These are phyloP conservation scores for Amblyraja radiata DNA, from an alignment of 2,797 vertebrate genomes.

Conservation along the genomic window DNA sequence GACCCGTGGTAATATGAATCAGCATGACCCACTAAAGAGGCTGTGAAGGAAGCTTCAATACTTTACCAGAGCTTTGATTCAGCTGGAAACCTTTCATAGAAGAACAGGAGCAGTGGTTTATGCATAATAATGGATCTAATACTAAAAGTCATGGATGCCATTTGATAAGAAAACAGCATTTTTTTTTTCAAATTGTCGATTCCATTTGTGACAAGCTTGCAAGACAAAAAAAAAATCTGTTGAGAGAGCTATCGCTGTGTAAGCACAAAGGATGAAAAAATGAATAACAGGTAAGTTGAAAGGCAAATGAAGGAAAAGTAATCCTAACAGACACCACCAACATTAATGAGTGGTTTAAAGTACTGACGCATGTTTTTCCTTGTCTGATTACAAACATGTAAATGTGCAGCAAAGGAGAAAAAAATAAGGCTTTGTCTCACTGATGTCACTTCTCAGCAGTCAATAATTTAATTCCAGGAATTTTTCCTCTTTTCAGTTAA, in stretches of 20 bases:
- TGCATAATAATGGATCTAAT: neutral
- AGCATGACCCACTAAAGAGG: neutral
- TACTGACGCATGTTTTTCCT: neutral
- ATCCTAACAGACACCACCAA: too few relatives aligned
- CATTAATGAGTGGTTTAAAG: neutral
- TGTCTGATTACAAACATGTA: neutral
- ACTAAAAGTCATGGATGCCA: neutral
- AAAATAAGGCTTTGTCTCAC: conserved; percentile 23
- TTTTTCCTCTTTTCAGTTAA: neutral
- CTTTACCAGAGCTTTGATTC: neutral
- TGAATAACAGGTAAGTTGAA: neutral
- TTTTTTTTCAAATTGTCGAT: neutral
- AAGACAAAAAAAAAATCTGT: neutral
- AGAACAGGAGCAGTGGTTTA: neutral
- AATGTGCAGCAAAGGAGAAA: neutral
- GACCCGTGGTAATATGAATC: neutral
- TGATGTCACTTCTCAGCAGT: neutral
- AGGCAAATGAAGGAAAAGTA: neutral
- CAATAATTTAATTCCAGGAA: conserved; percentile 18
- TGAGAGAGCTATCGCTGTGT: neutral
- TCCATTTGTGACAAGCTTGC: neutral
- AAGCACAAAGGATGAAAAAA: neutral
- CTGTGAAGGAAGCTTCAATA: neutral
- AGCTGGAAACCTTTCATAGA: neutral
- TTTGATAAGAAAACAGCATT: neutral